Evolutionary conservation across 2,113 vertebrate genomes (phyloP).

Genomic region (Saimiri boliviensis): DNA sequence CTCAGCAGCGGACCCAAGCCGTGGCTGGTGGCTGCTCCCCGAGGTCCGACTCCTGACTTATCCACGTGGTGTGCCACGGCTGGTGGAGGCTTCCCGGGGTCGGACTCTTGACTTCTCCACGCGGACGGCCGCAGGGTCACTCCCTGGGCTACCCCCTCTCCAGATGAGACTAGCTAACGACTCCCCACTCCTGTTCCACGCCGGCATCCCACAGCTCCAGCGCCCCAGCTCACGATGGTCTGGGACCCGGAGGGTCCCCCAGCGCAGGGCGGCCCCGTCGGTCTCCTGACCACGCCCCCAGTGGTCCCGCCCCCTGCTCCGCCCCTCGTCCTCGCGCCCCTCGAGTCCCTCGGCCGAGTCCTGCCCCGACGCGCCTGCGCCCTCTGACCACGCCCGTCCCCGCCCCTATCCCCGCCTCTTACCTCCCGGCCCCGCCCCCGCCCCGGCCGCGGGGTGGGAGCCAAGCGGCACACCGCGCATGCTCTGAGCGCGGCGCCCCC

Average conservation of each 20-base stretch:
- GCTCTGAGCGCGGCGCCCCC: constrained; percentile 76
- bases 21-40: no score
- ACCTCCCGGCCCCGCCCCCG: neutral
- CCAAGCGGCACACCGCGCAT: constrained; percentile 57
- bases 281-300: neutral
- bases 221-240: no score
- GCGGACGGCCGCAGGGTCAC: no score
- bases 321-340: neutral
- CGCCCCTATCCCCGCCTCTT: neutral
- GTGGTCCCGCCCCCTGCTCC: neutral
- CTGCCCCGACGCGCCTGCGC: neutral
- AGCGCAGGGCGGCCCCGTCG: constrained; percentile 63
- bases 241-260: fast-evolving
- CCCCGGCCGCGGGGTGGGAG: neutral
- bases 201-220: neutral
- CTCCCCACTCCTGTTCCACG: neutral
- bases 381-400: neutral
- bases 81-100: no score
- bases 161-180: neutral
- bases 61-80: neutral
- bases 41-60: neutral
- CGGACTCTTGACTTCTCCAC: neutral
- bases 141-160: neutral
- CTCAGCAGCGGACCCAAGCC: neutral
- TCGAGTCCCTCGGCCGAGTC: fast-evolving